A percentile compares a stretch with the other conserved stretches of the same genome.
These are phyloP conservation scores for Hirtodrosophila alboralis DNA, from an alignment of 2,888 invertebrate genomes.

Conservation along the genomic window DNA sequence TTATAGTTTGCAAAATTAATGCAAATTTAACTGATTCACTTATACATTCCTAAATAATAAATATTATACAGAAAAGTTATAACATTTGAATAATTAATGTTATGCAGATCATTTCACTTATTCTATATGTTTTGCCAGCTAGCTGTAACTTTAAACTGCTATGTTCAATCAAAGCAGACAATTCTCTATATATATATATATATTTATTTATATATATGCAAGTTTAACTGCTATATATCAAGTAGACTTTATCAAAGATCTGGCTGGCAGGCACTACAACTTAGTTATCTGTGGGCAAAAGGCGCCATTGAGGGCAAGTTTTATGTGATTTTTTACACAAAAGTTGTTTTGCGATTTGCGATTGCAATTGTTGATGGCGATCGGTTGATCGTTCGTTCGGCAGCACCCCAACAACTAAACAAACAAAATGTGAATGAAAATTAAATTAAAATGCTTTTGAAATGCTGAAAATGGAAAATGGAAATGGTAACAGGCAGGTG, in stretches of 20 bases:
- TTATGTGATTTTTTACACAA: constrained; percentile 82
- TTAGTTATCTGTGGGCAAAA: constrained; percentile 52
- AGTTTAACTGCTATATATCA: constrained; percentile 15
- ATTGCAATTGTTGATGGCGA: constrained; percentile 42
- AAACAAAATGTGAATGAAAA: constrained; percentile 65
- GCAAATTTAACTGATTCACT: too few relatives aligned
- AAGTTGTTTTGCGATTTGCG: constrained; percentile 44
- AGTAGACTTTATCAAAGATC: constrained; percentile 43
- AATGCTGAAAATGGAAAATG: constrained; percentile 68
- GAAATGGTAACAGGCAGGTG: constrained; percentile 47
- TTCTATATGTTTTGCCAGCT: too few relatives aligned
- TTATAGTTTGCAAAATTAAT: too few relatives aligned
- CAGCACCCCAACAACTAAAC: constrained; percentile 31
- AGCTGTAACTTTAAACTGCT: background rate
- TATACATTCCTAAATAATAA: too few relatives aligned
- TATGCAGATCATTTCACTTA: too few relatives aligned
- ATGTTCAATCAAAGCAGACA: background rate
- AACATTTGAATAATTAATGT: too few relatives aligned
- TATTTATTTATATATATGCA: background rate
- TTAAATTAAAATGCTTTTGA: constrained; percentile 69
- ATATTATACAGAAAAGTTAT: too few relatives aligned
- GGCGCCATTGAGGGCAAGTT: constrained; percentile 81
- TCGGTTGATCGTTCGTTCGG: constrained; percentile 38
- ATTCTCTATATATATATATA: background rate
- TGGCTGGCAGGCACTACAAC: constrained; percentile 32